Evolutionary conservation across 2,797 vertebrate species (phyloP).

Genomic region (Melanotaenia pygmaea): DNA sequence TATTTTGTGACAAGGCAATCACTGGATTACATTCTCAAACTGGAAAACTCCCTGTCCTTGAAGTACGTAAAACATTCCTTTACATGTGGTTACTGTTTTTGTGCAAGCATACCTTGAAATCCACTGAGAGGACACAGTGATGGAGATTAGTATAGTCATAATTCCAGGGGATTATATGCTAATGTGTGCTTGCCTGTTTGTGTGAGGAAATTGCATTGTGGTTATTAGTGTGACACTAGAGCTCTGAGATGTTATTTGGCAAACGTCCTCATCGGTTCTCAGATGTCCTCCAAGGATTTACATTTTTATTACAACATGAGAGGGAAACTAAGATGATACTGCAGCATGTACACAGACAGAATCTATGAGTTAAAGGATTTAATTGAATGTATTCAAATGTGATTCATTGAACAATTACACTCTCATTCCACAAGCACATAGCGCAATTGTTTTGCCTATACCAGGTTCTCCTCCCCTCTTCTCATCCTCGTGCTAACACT

Average conservation of each 20-base stretch:
- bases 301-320: conserved; percentile 85
- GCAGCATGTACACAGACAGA: conserved; percentile 49
- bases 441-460: conserved; percentile 83
- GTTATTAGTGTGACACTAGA: conserved; percentile 79
- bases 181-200: conserved; percentile 80
- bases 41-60: conserved; percentile 56
- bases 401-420: conserved; percentile 88
- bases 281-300: conserved; percentile 82
- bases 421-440: conserved; percentile 73
- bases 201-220: conserved; percentile 80
- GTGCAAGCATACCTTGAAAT: conserved; percentile 26
- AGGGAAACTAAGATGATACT: conserved; percentile 68
- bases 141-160: conserved; percentile 78
- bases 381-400: conserved; percentile 89
- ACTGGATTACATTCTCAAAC: conserved; percentile 34
- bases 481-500: conserved; percentile 72
- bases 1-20: conserved; percentile 32
- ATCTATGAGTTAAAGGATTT: conserved; percentile 75
- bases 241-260: conserved; percentile 72
- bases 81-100: conserved; percentile 21
- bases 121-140: conserved; percentile 49
- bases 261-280: conserved; percentile 74
- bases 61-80: conserved; percentile 33
- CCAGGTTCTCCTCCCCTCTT: conserved; percentile 66
- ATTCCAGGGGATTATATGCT: conserved; percentile 83